Percentiles rank a stretch among this genome's conserved stretches.
Conservation (phyloP, 2,797 vertebrate species). For the Danio albolineatus region DNA sequence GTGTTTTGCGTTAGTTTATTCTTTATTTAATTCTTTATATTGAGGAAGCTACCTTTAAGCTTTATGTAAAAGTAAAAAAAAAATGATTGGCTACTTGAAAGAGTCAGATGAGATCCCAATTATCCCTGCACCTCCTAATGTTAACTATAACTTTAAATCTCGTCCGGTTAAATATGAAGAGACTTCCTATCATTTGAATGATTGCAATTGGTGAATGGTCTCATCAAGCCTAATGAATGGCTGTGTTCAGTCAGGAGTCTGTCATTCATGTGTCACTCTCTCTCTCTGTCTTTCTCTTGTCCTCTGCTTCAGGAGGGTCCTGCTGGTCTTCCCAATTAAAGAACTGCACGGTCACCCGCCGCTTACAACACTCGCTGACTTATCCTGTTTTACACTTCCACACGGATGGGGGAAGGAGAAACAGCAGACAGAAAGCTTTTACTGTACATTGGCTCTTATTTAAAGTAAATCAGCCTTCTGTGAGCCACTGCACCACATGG, state of each 20-base stretch:
- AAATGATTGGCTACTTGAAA: background rate
- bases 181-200: background rate
- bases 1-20: background rate
- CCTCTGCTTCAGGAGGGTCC: conserved; percentile 55
- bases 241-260: conserved; percentile 18
- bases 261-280: conserved; percentile 15
- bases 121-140: background rate
- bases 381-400: conserved; percentile 26
- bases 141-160: background rate
- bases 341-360: conserved; percentile 52
- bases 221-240: conserved; percentile 41
- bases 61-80: background rate
- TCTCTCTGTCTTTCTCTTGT: conserved; percentile 2
- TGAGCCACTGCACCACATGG: conserved; percentile 1
- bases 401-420: conserved; percentile 10
- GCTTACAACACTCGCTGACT: conserved; percentile 33
- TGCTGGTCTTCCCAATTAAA: conserved; percentile 65
- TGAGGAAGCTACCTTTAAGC: background rate
- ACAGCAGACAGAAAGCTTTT: background rate
- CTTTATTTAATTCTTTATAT: background rate
- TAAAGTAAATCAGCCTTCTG: conserved; percentile 6
- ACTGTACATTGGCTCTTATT: conserved; percentile 15
- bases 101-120: background rate
- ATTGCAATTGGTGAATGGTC: conserved; percentile 8
- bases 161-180: background rate